Conservation (phyloP, 2,888 invertebrate species). For the Atrina japonica region DNA sequence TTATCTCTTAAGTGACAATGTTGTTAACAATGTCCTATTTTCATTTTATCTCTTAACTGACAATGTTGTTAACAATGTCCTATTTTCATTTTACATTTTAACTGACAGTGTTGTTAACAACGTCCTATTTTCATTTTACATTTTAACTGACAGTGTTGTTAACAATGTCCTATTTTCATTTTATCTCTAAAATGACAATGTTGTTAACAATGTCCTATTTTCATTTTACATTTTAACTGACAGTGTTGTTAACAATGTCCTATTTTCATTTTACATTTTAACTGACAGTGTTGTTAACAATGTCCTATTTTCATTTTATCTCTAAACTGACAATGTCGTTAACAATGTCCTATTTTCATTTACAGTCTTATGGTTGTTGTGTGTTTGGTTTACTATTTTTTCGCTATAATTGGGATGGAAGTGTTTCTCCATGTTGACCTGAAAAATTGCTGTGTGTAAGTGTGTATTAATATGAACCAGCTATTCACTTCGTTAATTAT, state of each 20-base stretch:
- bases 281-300: background rate
- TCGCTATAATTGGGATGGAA: slow-evolving; percentile 95
- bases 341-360: slow-evolving; percentile 17
- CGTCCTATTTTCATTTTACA: too few species aligned
- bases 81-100: too few species aligned
- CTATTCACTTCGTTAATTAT: too few species aligned
- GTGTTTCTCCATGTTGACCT: slow-evolving; percentile 89
- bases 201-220: background rate
- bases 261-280: background rate
- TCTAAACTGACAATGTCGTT: background rate
- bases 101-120: too few species aligned
- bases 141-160: too few species aligned
- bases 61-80: too few species aligned
- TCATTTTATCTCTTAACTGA: too few species aligned
- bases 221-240: background rate
- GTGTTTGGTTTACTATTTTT: slow-evolving; percentile 89
- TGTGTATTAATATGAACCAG: too few species aligned
- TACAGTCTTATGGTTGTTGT: slow-evolving; percentile 89
- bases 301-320: background rate
- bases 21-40: too few species aligned
- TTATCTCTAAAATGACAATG: too few species aligned
- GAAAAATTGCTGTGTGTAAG: slow-evolving; percentile 91
- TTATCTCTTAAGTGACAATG: too few species aligned
- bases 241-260: background rate
- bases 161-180: too few species aligned